A percentile compares a stretch with the other conserved stretches of the same genome.
phyloP scores from a whole-genome alignment of 2,797 vertebrate species.

The Pseudomugil gertrudae region DNA sequence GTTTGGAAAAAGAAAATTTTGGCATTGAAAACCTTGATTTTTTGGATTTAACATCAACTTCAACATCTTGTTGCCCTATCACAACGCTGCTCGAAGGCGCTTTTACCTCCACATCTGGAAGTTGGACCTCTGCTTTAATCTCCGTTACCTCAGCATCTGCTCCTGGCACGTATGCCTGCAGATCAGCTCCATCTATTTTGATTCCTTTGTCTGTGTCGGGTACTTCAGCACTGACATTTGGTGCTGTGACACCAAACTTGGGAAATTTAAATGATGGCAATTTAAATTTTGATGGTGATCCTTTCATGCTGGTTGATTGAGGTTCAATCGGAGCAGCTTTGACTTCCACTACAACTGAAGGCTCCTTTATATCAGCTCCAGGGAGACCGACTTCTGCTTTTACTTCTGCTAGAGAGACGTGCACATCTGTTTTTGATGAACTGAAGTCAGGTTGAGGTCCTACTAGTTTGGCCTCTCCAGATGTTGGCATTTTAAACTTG shows the following conservation, averaged over 20 bases:
- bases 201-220: conserved; percentile 20
- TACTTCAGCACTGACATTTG: background rate
- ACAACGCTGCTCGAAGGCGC: background rate
- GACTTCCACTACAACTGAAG: background rate
- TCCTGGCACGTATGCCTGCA: background rate
- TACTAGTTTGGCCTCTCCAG: background rate
- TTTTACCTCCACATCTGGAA: background rate
- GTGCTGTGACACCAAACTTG: conserved; percentile 32
- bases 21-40: conserved; percentile 3
- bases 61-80: background rate
- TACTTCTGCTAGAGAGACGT: conserved; percentile 23
- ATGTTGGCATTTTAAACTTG: background rate
- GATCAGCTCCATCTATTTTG: background rate
- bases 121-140: background rate
- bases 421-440: background rate
- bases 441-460: background rate
- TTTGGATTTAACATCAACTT: background rate
- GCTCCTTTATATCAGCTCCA: background rate
- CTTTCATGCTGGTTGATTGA: conserved; percentile 11
- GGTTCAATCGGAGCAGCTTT: background rate
- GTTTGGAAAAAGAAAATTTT: conserved; percentile 11
- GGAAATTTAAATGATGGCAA: conserved; percentile 66
- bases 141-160: conserved; percentile 22
- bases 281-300: conserved; percentile 53
- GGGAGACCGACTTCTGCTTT: background rate